These are phyloP conservation scores for Sinocyclocheilus rhinocerous DNA, from an alignment of 2,113 vertebrate species.

Conservation along the genomic window DNA sequence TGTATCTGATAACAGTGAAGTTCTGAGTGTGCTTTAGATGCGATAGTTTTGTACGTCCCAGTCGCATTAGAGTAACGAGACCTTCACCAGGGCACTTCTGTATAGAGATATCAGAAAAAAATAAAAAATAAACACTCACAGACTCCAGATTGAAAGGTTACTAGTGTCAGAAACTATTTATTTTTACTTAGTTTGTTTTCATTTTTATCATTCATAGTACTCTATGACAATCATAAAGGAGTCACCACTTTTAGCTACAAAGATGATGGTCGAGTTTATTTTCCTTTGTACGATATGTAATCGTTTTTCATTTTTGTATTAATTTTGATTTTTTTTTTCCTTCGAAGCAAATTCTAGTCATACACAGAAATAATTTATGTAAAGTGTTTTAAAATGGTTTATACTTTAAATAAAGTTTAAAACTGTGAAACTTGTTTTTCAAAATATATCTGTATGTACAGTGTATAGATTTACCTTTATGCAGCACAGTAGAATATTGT, in stretches of 20 bases:
- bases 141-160: slow-evolving; percentile 87
- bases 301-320: slow-evolving; percentile 99
- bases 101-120: slow-evolving; percentile 85
- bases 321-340: slow-evolving; percentile 86
- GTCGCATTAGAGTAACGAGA: slow-evolving; percentile 97
- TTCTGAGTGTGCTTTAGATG: slow-evolving; percentile 99
- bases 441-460: slow-evolving; percentile 84
- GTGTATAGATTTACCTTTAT: slow-evolving; percentile 85
- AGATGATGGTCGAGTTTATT: slow-evolving; percentile 86
- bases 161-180: slow-evolving; percentile 87
- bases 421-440: slow-evolving; percentile 97
- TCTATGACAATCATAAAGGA: slow-evolving; percentile 99
- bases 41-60: slow-evolving; percentile 99
- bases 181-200: slow-evolving; percentile 75
- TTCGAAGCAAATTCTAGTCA: slow-evolving; percentile 98
- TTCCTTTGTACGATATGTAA: slow-evolving; percentile 99
- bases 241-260: slow-evolving; percentile 89
- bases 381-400: slow-evolving; percentile 99
- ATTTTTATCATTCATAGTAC: slow-evolving; percentile 82
- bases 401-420: slow-evolving; percentile 99
- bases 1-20: slow-evolving; percentile 95
- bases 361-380: slow-evolving; percentile 99
- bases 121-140: slow-evolving; percentile 82
- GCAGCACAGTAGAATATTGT: slow-evolving; percentile 86
- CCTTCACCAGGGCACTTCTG: slow-evolving; percentile 97